Conservation (phyloP, 2,888 invertebrate species). For the Leptopterna dolabrata region DNA sequence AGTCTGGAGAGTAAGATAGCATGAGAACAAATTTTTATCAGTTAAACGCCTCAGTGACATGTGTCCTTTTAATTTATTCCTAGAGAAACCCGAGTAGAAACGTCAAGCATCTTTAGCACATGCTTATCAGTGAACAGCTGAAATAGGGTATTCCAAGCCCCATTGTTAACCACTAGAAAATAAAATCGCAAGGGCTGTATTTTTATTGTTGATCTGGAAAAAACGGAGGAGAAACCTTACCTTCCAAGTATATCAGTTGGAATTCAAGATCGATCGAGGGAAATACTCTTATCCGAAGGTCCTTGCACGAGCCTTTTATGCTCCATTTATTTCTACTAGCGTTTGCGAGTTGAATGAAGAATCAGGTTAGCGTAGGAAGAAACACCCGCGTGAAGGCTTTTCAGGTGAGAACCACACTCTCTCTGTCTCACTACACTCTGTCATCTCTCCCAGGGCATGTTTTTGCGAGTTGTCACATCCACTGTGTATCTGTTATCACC, state of each 20-base stretch:
- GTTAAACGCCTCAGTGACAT: no score
- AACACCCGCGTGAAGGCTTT: not conserved
- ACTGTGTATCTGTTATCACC: not conserved
- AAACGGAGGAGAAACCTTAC: no score
- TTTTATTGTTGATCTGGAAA: no score
- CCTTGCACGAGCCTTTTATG: not conserved
- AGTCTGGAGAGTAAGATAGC: no score
- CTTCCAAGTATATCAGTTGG: not conserved
- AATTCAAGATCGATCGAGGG: not conserved
- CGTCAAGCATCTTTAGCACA: no score
- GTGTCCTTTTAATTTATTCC: no score
- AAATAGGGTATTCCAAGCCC: no score
- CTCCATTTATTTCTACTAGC: conserved; percentile 18
- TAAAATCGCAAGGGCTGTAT: no score
- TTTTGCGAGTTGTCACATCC: not conserved
- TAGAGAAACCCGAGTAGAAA: no score
- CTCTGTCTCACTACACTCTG: not conserved
- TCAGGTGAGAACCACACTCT: not conserved
- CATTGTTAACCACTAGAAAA: no score
- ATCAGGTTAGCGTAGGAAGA: not conserved
- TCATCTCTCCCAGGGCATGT: not conserved
- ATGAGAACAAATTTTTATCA: no score
- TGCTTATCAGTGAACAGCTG: no score
- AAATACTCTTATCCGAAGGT: not conserved
- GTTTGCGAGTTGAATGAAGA: conserved; percentile 1